phyloP scores from a whole-genome alignment of 2,888 invertebrate species.

The Prionchulus punctatus region DNA sequence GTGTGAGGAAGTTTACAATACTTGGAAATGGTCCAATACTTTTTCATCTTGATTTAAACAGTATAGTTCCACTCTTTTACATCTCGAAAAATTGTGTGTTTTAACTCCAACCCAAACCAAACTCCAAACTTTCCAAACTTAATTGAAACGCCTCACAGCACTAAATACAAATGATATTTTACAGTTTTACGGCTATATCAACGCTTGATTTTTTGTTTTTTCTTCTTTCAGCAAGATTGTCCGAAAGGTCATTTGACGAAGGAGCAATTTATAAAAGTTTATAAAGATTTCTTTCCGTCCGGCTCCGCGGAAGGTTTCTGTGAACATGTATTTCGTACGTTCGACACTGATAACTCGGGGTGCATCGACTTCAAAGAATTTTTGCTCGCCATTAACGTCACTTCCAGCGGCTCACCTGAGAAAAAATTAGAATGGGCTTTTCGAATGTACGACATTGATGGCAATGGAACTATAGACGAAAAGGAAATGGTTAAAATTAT shows the following conservation, averaged over 20 bases:
- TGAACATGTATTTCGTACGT: conserved; percentile 34
- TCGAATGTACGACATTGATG: conserved; percentile 95
- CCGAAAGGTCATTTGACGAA: conserved; percentile 33
- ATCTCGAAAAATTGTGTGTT: no score
- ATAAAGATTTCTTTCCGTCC: conserved; percentile 33
- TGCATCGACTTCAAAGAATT: conserved; percentile 83
- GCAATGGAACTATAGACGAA: conserved; percentile 91
- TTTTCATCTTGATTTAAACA: no score
- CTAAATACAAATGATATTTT: no score
- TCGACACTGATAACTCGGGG: conserved; percentile 80
- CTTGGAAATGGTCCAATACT: no score
- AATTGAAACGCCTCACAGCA: not conserved
- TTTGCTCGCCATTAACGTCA: conserved; percentile 89
- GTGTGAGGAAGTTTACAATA: no score
- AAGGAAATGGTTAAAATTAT: conserved; percentile 99
- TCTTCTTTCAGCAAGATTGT: conserved; percentile 31
- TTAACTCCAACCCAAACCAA: no score
- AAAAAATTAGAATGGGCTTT: conserved; percentile 98
- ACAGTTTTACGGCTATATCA: no score
- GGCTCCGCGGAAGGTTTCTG: conserved; percentile 34
- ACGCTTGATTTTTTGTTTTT: no score
- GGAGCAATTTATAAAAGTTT: conserved; percentile 34
- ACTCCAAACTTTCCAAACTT: not conserved
- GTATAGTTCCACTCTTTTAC: no score
- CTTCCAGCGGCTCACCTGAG: conserved; percentile 88